Evolutionary conservation across 2,888 invertebrate genomes (phyloP).

Genomic region (Brachylomia viminalis): DNA sequence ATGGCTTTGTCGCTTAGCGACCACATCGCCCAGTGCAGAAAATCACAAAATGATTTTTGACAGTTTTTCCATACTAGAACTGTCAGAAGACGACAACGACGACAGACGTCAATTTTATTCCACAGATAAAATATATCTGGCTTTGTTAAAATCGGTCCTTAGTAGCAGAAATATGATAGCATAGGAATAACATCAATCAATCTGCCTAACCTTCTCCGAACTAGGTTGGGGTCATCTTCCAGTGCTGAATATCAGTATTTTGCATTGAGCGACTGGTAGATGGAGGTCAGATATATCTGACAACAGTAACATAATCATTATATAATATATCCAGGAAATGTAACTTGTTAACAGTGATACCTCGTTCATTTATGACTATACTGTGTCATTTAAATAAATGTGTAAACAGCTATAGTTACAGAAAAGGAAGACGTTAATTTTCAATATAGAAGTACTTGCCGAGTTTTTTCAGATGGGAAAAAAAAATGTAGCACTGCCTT

Average conservation of each 20-base stretch:
- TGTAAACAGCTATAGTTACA: conserved; percentile 3
- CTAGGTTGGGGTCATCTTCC: not conserved
- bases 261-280: not conserved
- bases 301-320: not conserved
- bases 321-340: conserved; percentile 10
- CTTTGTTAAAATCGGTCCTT: too few relatives aligned
- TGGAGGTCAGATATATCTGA: too few relatives aligned
- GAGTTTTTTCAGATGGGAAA: not conserved
- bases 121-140: too few relatives aligned
- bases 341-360: conserved; percentile 4
- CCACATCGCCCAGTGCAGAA: too few relatives aligned
- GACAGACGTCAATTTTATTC: too few relatives aligned
- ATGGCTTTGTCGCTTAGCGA: too few relatives aligned
- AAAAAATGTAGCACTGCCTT: not conserved
- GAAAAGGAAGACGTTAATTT: conserved; percentile 24
- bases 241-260: not conserved
- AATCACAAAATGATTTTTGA: too few relatives aligned
- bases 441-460: not conserved
- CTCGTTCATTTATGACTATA: not conserved
- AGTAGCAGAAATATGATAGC: not conserved
- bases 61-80: too few relatives aligned
- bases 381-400: conserved; percentile 16
- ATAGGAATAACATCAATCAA: not conserved
- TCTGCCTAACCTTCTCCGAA: not conserved
- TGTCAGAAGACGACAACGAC: too few relatives aligned